Base-by-base conservation (phyloP, 2,113 vertebrate species). In the Daphoenositta chrysoptera region DNA sequence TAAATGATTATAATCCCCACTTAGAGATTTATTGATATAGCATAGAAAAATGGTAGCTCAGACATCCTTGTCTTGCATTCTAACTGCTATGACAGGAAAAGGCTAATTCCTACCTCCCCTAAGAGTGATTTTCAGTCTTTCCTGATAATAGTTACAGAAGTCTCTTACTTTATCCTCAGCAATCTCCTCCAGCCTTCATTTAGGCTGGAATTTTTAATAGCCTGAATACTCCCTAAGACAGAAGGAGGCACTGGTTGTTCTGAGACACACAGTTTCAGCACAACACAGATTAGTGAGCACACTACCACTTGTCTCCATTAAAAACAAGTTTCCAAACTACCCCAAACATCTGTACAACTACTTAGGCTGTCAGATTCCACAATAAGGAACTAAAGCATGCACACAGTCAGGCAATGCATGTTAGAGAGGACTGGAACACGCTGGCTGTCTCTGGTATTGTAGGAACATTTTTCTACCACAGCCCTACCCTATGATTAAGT, bases 371-470 rank as follows among this genome's bases (percentile, higher is more conserved):
- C 54, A 69, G 42, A 39, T 77, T 35, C 45, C 81, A n/a, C 54
- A 58, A 3, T 13, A 44, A 76, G 40, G 39, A 84, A 16, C 31
- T 47, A 26, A 72, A 81, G 48, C 0, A 16, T 11, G 17, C 28
- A 17, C 30, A 7, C 6, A 6, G 48, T 14, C 28, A 24, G 30
- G 57, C 48, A 58, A 5, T 1, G 13, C 1, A 3, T 5, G 1
- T 27, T n/a, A 23, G 39, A 65, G 33, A 82, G 28, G 58, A 68
- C 3, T 45, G 83, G 78, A 87, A 33, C 48, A 31, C 0, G 0
- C 68, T 0, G 0, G 22, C 45, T 82, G 30, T 35, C 31, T 39
- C 61, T 53, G 51, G 50, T 35, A 2, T 6, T 9, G 18, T 11
- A 51, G 63, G 45, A 71, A 47, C 13, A 30, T 39, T 85, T 88